Base-by-base conservation (phyloP, 2,888 invertebrate genomes). In the Cactoblastis cactorum region DNA sequence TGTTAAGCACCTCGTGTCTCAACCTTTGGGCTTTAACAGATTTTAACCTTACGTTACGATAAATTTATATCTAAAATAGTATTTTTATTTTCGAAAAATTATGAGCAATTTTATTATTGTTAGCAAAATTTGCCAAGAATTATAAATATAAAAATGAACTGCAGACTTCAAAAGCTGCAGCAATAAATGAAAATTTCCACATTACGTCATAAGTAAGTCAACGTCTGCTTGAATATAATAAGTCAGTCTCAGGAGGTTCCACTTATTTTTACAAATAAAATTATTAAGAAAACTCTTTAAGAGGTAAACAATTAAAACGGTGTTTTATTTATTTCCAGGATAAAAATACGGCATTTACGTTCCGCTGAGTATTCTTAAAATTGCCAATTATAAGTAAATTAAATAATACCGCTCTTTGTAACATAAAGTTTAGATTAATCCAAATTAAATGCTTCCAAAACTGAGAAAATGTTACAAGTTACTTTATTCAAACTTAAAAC, bases 111-210 rank as follows among this genome's bases (percentile, higher is more conserved):
- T 28, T 6, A 8, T 6, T 9, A 28, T 9, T 4, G 28, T 8
- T 6, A 6, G 8, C 28, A 28, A 28, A 28, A 28, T 28, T 9
- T 28, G 8, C 28, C 8, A 15, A 15, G 34, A 35, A 35, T 24
- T 22, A 24, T 41, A 22, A 41, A n/a, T 24, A 14, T 41, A 22
- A 12, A 39, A 5, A 41, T 41, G 22, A 22, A 22, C 22, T 22
- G 18, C 19, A 15, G 15, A 15, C 34, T 35, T 37, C 35, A 15
- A 18, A 19, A n/a, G 19, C 22, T 41, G 12, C 12, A 22, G 12
- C 12, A 19, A 24, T 41, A 19, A 41, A 41, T 19, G 19, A 22
- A 39, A 41, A n/a, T 41, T 41, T 41, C 41, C 41, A 24, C 41
- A 41, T 41, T 24, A 41, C 22, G 22, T 41, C 14, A 41, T 12